Percentiles rank a stretch among this genome's conserved stretches.
Evolutionary conservation across 2,888 invertebrate genomes (phyloP).

Genomic region (Cosmopolites sordidus): DNA sequence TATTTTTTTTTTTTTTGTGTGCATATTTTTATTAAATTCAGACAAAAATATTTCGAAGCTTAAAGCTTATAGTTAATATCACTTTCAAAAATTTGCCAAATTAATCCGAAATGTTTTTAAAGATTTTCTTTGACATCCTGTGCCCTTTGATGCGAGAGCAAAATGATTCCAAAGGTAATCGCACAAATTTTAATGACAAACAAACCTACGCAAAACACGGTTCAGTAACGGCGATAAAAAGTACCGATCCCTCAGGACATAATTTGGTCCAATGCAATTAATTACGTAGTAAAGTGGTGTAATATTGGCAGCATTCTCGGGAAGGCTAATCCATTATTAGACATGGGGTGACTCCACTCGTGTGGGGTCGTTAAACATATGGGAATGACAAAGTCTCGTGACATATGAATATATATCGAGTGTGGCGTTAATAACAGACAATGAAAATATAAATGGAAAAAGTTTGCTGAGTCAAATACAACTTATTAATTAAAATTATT

Average conservation of each 20-base stretch:
- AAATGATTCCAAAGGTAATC: background rate
- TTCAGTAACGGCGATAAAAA: conserved; percentile 14
- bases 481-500: no score
- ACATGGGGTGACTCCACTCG: conserved; percentile 33
- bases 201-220: conserved; percentile 18
- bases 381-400: conserved; percentile 13
- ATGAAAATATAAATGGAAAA: no score
- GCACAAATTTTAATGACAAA: conserved; percentile 16
- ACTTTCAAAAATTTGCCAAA: no score
- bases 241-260: conserved; percentile 39
- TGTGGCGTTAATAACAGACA: no score
- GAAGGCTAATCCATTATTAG: conserved; percentile 47
- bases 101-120: no score
- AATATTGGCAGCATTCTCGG: conserved; percentile 47
- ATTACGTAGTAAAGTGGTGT: conserved; percentile 50
- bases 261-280: conserved; percentile 44
- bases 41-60: no score
- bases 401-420: conserved; percentile 1
- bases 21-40: no score
- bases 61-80: no score
- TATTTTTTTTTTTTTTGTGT: no score
- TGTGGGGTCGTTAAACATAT: conserved; percentile 20
- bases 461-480: no score
- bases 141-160: background rate
- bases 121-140: no score